Base-by-base conservation (phyloP, 2,797 vertebrate genomes). In the Trichosurus vulpecula region DNA sequence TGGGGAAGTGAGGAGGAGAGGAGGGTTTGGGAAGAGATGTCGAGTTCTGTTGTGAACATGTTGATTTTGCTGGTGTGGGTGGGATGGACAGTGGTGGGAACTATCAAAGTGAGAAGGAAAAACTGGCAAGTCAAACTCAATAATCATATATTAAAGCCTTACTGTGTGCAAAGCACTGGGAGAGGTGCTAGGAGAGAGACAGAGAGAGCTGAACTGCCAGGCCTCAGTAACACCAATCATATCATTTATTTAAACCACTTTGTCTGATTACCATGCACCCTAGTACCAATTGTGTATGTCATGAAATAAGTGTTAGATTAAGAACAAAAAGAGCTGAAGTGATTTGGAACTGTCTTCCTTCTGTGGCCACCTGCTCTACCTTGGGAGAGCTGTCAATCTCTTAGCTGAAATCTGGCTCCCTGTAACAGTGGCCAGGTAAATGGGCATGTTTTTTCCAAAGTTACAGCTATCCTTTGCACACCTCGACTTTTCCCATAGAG, bases 41-140 rank as follows among this genome's bases (percentile, higher is more conserved):
- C 16, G 0, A 2, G 1, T 19, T 8, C n/a, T 66, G 13, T 4
- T 35, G 4, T n/a, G 14, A n/a, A 66, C 61, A 6, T 6, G 14
- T 66, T n/a, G 61, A 19, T 19, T 74, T 74, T 41, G 6, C n/a
- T n/a, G 61, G 19, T 41, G 61, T 61, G 19, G 35, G 5, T 41
- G 35, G 16, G 12, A 61, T 4, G 8, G 58, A 4, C 58, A 61
- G 30, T 12, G 11, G 30, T 3, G 31, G 13, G 58, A 13, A 74
- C 1, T 19, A 8, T 19, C 35, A n/a, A 16, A 74, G n/a, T n/a
- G 16, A 74, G 61, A 74, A 74, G 16, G 41, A 74, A 35, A 74
- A 74, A 19, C 16, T 74, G 61, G 19, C 16, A 41, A 74, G 6
- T 13, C 35, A 58, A 61, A 13, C 16, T 74, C n/a, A 74, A 6